Percentiles rank a stretch among this genome's conserved stretches.
These are phyloP conservation scores for Polydrusus tereticollis DNA, from an alignment of 2,888 invertebrate species.

Conservation along the genomic window DNA sequence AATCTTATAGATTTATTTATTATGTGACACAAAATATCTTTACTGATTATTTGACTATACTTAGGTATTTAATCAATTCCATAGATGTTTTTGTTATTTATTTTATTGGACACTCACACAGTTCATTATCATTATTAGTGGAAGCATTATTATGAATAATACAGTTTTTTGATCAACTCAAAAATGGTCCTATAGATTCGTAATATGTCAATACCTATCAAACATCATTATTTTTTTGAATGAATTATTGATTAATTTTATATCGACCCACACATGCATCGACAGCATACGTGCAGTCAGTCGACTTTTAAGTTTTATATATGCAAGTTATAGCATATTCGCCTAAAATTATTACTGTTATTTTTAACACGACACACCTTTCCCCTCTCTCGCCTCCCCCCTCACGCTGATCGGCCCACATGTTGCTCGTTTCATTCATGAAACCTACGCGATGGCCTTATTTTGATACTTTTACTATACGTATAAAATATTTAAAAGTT, in stretches of 20 bases:
- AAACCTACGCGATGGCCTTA: slow-evolving; percentile 61
- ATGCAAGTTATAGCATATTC: slow-evolving; percentile 48
- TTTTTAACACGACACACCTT: slow-evolving; percentile 34
- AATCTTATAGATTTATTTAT: too few species aligned
- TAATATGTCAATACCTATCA: background rate
- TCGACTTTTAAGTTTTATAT: slow-evolving; percentile 45
- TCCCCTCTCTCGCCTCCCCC: slow-evolving; percentile 27
- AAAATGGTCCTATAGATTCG: too few species aligned
- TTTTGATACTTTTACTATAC: slow-evolving; percentile 47
- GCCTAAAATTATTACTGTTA: slow-evolving; percentile 46
- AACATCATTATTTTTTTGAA: slow-evolving; percentile 11
- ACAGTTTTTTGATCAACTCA: too few species aligned
- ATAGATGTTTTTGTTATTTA: too few species aligned
- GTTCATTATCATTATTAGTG: too few species aligned
- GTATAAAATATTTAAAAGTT: slow-evolving; percentile 5
- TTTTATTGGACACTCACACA: too few species aligned
- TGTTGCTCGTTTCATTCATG: slow-evolving; percentile 58
- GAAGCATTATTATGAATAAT: too few species aligned
- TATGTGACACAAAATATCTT: too few species aligned
- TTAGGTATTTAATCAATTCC: too few species aligned
- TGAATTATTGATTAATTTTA: slow-evolving; percentile 30
- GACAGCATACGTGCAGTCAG: slow-evolving; percentile 21
- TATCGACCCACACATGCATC: slow-evolving; percentile 18
- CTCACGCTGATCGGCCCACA: slow-evolving; percentile 44
- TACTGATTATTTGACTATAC: too few species aligned